Conservation (phyloP, 2,797 vertebrate genomes). For the Falco novaeseelandiae region DNA sequence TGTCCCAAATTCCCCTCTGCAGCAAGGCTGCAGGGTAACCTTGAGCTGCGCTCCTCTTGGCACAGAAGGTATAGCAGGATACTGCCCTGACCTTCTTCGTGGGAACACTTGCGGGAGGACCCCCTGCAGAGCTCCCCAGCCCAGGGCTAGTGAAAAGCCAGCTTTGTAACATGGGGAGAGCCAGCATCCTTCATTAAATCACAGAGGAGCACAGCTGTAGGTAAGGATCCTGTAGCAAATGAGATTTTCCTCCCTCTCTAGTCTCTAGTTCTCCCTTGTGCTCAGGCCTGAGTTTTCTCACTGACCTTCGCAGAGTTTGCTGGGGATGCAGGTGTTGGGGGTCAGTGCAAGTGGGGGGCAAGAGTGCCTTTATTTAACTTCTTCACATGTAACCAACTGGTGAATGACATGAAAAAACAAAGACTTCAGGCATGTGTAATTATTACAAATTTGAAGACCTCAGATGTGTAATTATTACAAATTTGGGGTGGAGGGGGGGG, state of each 20-base stretch:
- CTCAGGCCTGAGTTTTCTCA: not conserved
- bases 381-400: not conserved
- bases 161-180: not conserved
- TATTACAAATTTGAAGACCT: not conserved
- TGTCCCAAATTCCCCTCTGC: conserved; percentile 30
- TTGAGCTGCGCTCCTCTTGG: not conserved
- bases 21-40: not conserved
- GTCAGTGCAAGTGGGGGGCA: not conserved
- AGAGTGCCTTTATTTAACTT: not conserved
- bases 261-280: not conserved
- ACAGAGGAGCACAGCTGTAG: not conserved
- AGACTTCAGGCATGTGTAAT: not conserved
- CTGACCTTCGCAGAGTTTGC: not conserved
- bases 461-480: not conserved
- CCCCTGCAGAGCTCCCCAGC: not conserved
- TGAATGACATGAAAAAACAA: not conserved
- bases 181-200: not conserved
- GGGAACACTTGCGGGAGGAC: not conserved
- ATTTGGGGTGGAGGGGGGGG: not conserved
- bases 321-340: not conserved
- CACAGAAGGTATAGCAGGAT: not conserved
- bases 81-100: not conserved
- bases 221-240: not conserved
- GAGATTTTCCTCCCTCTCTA: not conserved
- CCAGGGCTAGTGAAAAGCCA: not conserved